phyloP scores from a whole-genome alignment of 1,140 invertebrate species.

The Trichogramma pretiosum region DNA sequence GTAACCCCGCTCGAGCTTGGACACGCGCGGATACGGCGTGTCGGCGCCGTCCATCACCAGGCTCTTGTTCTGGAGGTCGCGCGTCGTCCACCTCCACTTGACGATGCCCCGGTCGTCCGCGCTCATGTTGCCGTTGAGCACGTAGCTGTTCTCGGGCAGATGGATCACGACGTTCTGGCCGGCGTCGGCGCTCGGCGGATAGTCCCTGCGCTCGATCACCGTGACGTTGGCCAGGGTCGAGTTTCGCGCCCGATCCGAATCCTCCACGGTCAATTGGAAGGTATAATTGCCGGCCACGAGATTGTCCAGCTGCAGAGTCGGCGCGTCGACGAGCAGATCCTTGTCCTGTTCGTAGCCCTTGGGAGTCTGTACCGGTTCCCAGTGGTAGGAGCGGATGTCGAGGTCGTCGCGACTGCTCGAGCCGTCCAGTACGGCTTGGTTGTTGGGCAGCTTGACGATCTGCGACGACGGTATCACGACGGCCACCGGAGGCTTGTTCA shows the following conservation, averaged over 20 bases:
- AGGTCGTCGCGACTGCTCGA: constrained; percentile 72
- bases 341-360: constrained; percentile 74
- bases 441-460: constrained; percentile 80
- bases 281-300: constrained; percentile 84
- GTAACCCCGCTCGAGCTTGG: constrained; percentile 85
- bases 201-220: constrained; percentile 85
- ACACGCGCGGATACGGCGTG: constrained; percentile 76
- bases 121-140: constrained; percentile 80
- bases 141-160: constrained; percentile 80
- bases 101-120: constrained; percentile 88
- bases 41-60: constrained; percentile 91
- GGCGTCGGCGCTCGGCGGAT: constrained; percentile 90
- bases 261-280: constrained; percentile 86
- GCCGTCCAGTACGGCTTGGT: constrained; percentile 81
- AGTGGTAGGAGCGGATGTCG: constrained; percentile 76
- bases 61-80: constrained; percentile 75
- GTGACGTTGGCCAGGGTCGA: constrained; percentile 81
- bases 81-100: constrained; percentile 88
- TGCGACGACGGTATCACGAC: constrained; percentile 77
- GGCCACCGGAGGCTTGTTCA: constrained; percentile 77
- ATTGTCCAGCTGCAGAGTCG: constrained; percentile 77
- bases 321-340: constrained; percentile 66
- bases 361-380: constrained; percentile 83
- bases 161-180: constrained; percentile 84
- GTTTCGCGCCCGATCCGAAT: constrained; percentile 80